phyloP scores from a whole-genome alignment of 2,113 vertebrate species.

The Hippopotamus amphibius region DNA sequence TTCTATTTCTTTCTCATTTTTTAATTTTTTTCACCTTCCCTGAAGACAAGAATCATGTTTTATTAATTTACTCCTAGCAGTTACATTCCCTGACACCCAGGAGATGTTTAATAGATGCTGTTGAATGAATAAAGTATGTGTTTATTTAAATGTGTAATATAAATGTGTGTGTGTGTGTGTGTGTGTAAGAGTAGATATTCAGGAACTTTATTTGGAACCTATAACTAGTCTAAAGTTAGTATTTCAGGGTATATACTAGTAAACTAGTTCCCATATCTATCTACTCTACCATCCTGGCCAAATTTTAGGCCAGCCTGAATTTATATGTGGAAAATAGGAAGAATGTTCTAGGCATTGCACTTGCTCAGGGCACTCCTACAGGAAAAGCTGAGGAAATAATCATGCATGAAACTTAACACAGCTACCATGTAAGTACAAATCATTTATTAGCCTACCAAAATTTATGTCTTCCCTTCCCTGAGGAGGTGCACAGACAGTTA shows the following conservation, averaged over 20 bases:
- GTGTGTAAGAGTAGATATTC: not conserved
- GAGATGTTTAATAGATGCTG: not conserved
- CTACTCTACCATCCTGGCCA: not conserved
- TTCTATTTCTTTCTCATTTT: not conserved
- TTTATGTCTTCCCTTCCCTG: not conserved
- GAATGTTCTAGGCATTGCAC: not conserved
- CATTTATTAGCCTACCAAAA: conserved; percentile 43
- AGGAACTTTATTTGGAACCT: not conserved
- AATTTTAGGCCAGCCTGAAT: not conserved
- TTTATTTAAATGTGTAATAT: conserved; percentile 55
- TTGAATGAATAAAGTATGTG: conserved; percentile 33
- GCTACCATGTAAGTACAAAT: conserved; percentile 19
- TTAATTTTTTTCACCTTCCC: not conserved
- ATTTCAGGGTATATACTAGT: not conserved
- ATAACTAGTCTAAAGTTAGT: not conserved
- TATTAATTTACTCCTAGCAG: conserved; percentile 4
- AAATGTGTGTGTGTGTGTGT: not conserved
- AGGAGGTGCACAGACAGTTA: not conserved
- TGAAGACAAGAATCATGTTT: not conserved
- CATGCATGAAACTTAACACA: not conserved
- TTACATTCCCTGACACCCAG: not conserved
- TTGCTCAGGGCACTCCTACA: not conserved
- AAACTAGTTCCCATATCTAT: not conserved
- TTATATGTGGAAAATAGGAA: not conserved
- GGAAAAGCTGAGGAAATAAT: conserved; percentile 46